These are phyloP conservation scores for Tautogolabrus adspersus DNA, from an alignment of 2,113 vertebrate species.

Conservation along the genomic window DNA sequence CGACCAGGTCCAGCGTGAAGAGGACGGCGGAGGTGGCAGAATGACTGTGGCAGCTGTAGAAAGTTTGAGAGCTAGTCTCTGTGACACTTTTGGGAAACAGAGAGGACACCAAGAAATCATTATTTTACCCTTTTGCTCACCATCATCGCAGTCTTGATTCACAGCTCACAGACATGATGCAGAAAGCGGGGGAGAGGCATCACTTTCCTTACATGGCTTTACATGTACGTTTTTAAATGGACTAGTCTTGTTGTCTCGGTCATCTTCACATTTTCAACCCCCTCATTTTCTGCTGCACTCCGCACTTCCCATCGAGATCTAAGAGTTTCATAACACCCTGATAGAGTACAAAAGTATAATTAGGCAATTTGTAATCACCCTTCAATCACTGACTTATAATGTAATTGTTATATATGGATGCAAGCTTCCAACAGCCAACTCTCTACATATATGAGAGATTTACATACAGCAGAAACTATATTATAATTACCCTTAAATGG, in stretches of 20 bases:
- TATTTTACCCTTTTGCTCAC: conserved; percentile 32
- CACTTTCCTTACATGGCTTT: neutral
- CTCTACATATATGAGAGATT: no score
- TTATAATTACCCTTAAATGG: no score
- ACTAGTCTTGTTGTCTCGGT: neutral
- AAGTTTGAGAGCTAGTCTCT: conserved; percentile 39
- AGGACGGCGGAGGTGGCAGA: conserved; percentile 21
- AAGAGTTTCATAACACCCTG: neutral
- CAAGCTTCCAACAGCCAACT: no score
- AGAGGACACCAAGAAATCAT: conserved; percentile 35
- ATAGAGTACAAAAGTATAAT: neutral
- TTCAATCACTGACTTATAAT: no score
- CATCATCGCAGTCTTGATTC: conserved; percentile 14
- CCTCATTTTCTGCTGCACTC: neutral
- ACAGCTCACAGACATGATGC: conserved; percentile 17
- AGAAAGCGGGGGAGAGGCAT: neutral
- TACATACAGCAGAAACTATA: no score
- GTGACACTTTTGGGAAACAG: conserved; percentile 37
- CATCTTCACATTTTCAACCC: neutral
- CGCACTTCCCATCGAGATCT: neutral
- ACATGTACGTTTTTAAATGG: neutral
- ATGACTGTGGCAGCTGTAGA: conserved; percentile 40
- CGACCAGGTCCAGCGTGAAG: conserved; percentile 10
- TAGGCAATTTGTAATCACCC: no score
- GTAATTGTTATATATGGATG: no score